Conservation (phyloP, 2,113 vertebrate genomes). For the Cairina moschata region DNA sequence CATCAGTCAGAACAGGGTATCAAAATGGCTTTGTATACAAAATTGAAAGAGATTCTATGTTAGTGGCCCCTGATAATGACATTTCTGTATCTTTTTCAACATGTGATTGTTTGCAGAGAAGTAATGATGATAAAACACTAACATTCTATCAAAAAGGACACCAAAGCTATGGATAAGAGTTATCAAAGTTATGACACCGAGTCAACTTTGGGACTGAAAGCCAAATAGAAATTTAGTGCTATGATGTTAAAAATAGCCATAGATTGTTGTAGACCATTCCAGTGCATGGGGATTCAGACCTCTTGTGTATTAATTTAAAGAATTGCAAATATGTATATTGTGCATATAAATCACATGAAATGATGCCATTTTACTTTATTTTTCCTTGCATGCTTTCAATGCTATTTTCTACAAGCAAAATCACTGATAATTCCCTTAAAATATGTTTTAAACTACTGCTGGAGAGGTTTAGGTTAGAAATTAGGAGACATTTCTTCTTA, state of each 20-base stretch:
- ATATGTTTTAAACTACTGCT: neutral
- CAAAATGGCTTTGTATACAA: slow-evolving; percentile 15
- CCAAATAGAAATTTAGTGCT: neutral
- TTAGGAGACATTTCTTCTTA: too few relatives aligned
- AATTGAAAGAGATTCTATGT: slow-evolving; percentile 1
- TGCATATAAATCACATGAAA: neutral
- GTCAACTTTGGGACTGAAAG: neutral
- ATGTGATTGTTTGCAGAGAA: neutral
- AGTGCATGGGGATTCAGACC: neutral
- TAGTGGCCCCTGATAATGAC: neutral
- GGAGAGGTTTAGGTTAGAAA: too few relatives aligned
- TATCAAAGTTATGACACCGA: neutral
- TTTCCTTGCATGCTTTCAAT: neutral
- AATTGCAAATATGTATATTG: neutral
- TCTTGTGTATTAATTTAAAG: neutral
- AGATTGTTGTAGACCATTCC: neutral
- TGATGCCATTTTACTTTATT: neutral
- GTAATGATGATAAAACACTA: neutral
- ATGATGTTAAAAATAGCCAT: neutral
- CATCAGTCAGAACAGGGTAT: neutral
- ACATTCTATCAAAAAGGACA: slow-evolving; percentile 9
- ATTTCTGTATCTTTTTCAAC: neutral
- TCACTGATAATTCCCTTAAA: neutral
- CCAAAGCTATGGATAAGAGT: neutral
- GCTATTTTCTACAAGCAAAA: neutral